phyloP scores from a whole-genome alignment of 2,888 invertebrate species.

The Autographa pulchrina region DNA sequence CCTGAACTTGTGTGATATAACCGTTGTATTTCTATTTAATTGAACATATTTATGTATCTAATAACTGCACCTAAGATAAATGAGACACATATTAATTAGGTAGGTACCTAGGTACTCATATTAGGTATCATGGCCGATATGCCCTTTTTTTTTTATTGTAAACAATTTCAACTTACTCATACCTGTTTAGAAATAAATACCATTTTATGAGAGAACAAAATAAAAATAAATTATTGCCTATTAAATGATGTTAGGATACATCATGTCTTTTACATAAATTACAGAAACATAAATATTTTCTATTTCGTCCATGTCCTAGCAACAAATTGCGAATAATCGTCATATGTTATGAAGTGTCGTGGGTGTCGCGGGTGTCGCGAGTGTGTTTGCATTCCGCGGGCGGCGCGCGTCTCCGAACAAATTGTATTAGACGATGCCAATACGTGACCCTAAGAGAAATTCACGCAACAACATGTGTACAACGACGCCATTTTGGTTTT shows the following conservation, averaged over 20 bases:
- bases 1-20: background rate
- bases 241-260: background rate
- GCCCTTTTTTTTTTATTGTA: background rate
- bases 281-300: conserved; percentile 52
- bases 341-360: conserved; percentile 79
- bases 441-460: conserved; percentile 82
- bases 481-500: conserved; percentile 71
- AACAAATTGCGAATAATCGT: conserved; percentile 80
- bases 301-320: conserved; percentile 64
- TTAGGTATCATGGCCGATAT: no score
- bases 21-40: background rate
- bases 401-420: conserved; percentile 81
- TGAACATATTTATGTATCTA: background rate
- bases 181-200: background rate
- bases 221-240: conserved; percentile 1
- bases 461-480: conserved; percentile 76
- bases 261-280: conserved; percentile 32
- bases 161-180: background rate
- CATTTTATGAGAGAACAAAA: background rate
- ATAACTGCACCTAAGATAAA: background rate
- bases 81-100: no score
- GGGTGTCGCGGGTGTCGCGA: conserved; percentile 58
- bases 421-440: conserved; percentile 86
- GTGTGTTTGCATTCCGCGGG: conserved; percentile 80
- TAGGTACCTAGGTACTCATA: no score